Conservation (phyloP, 2,888 invertebrate genomes). For the Ophion ellenae region DNA sequence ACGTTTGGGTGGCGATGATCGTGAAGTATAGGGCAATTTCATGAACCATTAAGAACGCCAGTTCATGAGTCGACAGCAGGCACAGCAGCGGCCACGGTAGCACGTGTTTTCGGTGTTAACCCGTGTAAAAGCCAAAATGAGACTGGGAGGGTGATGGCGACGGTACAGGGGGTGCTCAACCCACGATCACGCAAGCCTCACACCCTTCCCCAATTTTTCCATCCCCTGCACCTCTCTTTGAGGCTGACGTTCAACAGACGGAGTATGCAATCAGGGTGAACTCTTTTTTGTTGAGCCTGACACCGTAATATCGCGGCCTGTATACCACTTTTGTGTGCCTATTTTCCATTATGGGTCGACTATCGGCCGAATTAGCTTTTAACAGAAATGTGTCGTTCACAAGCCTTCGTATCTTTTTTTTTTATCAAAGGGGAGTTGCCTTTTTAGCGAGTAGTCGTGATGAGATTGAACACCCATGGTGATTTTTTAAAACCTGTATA, state of each 20-base stretch:
- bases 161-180: slow-evolving; percentile 17
- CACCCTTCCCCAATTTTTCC: slow-evolving; percentile 25
- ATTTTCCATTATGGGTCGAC: slow-evolving; percentile 2
- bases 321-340: background rate
- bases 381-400: slow-evolving; percentile 2
- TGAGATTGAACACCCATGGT: background rate
- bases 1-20: slow-evolving; percentile 53
- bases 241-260: slow-evolving; percentile 73
- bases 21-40: slow-evolving; percentile 81
- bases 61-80: slow-evolving; percentile 76
- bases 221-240: slow-evolving; percentile 23
- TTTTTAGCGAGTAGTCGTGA: background rate
- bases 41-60: slow-evolving; percentile 80
- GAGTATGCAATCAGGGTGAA: slow-evolving; percentile 51
- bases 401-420: background rate
- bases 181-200: slow-evolving; percentile 24
- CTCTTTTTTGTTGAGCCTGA: slow-evolving; percentile 10
- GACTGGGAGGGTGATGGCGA: slow-evolving; percentile 73
- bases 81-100: slow-evolving; percentile 64
- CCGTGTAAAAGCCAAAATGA: slow-evolving; percentile 79
- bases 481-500: slow-evolving; percentile 6
- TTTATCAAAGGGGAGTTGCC: background rate
- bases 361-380: slow-evolving; percentile 6
- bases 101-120: slow-evolving; percentile 81
- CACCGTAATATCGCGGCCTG: background rate